Conservation (phyloP, 2,888 invertebrate genomes). For the Meganola albula region DNA sequence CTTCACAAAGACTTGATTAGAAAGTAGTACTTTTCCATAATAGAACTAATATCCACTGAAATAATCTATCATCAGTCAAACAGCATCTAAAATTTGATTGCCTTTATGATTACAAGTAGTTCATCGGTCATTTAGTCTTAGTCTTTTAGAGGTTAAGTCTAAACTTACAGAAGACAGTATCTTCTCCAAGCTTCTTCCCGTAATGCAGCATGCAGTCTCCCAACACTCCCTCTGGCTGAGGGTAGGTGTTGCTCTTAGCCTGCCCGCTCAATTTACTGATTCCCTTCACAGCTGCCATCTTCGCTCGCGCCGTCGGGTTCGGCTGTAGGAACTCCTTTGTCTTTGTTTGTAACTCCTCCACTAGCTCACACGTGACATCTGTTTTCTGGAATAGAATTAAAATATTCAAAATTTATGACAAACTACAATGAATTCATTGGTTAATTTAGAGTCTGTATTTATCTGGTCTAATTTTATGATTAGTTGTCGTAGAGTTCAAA, state of each 20-base stretch:
- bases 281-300: constrained; percentile 96
- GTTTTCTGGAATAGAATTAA: constrained; percentile 86
- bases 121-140: too few relatives aligned
- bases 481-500: too few relatives aligned
- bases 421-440: too few relatives aligned
- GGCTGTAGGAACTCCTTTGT: constrained; percentile 99
- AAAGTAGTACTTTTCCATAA: too few relatives aligned
- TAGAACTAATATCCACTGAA: too few relatives aligned
- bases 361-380: constrained; percentile 97
- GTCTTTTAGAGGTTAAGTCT: too few relatives aligned
- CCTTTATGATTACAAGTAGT: too few relatives aligned
- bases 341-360: constrained; percentile 96
- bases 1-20: too few relatives aligned
- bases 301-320: constrained; percentile 96
- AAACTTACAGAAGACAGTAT: constrained; percentile 90
- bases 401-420: constrained; percentile 3
- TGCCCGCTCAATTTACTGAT: constrained; percentile 98
- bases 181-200: constrained; percentile 97
- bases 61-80: too few relatives aligned
- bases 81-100: too few relatives aligned
- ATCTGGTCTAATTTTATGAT: too few relatives aligned
- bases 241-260: constrained; percentile 97
- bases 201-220: constrained; percentile 98
- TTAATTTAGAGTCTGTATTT: too few relatives aligned
- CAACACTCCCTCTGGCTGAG: constrained; percentile 98